phyloP scores from a whole-genome alignment of 2,888 invertebrate species.

The Pteria penguin region DNA sequence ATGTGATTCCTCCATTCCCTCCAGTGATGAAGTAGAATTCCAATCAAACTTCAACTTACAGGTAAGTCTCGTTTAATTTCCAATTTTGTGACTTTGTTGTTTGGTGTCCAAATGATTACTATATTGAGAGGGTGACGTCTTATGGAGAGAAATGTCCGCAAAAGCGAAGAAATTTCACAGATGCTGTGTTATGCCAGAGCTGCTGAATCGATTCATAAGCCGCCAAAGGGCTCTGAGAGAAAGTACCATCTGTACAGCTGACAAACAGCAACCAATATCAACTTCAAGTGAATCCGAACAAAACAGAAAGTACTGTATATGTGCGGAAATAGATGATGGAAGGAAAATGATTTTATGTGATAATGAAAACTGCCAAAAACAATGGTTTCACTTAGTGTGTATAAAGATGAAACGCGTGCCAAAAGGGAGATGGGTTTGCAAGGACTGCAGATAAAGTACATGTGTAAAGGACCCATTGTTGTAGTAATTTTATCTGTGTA shows the following conservation, averaged over 20 bases:
- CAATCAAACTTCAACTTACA: slow-evolving; percentile 5
- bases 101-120: too few species aligned
- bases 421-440: slow-evolving; percentile 43
- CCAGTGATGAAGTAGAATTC: slow-evolving; percentile 2
- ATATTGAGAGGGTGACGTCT: too few species aligned
- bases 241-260: not conserved
- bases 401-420: slow-evolving; percentile 11
- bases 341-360: slow-evolving; percentile 37
- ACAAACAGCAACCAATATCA: not conserved
- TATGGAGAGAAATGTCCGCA: not conserved
- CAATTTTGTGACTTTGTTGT: not conserved
- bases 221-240: not conserved
- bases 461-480: too few species aligned
- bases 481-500: too few species aligned
- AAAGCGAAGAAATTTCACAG: not conserved
- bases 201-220: not conserved
- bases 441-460: slow-evolving; percentile 17
- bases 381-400: slow-evolving; percentile 39
- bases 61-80: slow-evolving; percentile 5
- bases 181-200: not conserved
- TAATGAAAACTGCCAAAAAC: slow-evolving; percentile 19
- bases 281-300: not conserved
- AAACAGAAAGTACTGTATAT: not conserved
- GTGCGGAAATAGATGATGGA: not conserved
- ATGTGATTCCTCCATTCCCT: slow-evolving; percentile 6